Evolutionary conservation across 2,888 invertebrate genomes (phyloP).

Genomic region (Cataglyphis livida): DNA sequence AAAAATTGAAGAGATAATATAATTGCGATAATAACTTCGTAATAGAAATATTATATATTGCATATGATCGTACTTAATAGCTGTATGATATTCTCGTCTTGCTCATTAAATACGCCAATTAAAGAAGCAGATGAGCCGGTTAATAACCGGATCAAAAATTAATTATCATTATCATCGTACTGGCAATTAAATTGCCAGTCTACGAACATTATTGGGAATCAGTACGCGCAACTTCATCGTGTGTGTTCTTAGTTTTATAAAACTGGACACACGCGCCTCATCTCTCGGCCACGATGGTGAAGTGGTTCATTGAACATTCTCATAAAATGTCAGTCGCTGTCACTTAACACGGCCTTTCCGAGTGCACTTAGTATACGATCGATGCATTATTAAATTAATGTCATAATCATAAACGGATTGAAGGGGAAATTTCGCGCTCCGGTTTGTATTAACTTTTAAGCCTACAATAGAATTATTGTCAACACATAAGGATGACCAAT

Average conservation of each 20-base stretch:
- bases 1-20: neutral
- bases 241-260: conserved; percentile 16
- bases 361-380: conserved; percentile 46
- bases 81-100: neutral
- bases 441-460: conserved; percentile 3
- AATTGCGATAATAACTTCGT: conserved; percentile 2
- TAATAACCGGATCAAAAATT: neutral
- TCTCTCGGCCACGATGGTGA: conserved; percentile 1
- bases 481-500: neutral
- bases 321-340: conserved; percentile 55
- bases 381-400: conserved; percentile 57
- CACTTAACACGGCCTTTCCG: conserved; percentile 56
- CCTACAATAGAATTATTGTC: conserved; percentile 16
- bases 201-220: conserved; percentile 1
- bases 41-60: neutral
- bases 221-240: neutral
- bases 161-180: neutral
- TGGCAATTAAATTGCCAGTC: too few relatives aligned
- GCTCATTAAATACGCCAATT: conserved; percentile 18
- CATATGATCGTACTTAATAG: neutral
- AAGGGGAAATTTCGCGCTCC: neutral
- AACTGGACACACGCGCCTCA: neutral
- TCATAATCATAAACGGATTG: conserved; percentile 32
- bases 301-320: conserved; percentile 29
- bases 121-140: neutral